Evolutionary conservation across 2,888 invertebrate genomes (phyloP).

Genomic region (Axea sp.): DNA sequence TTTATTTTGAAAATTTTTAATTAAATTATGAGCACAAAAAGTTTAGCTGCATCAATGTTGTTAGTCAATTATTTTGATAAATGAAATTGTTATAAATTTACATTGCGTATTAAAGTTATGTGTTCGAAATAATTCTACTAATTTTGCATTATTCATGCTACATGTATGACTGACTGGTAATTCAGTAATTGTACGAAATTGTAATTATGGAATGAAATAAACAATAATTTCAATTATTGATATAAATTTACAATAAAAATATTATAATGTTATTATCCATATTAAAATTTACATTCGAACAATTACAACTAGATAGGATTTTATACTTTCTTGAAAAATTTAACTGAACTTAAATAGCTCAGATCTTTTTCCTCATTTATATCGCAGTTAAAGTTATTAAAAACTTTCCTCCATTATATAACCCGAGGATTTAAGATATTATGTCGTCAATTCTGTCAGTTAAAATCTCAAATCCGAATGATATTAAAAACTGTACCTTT

Average conservation of each 20-base stretch:
- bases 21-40: too few relatives aligned
- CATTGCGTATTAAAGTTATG: not conserved
- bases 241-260: not conserved
- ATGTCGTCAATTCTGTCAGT: not conserved
- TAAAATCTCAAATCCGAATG: not conserved
- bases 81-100: not conserved
- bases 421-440: conserved; percentile 13
- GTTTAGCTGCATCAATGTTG: too few relatives aligned
- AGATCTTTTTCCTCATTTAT: conserved; percentile 28
- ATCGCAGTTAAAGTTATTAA: conserved; percentile 26
- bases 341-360: conserved; percentile 12
- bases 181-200: not conserved
- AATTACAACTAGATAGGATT: too few relatives aligned
- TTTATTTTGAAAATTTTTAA: too few relatives aligned
- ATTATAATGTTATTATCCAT: too few relatives aligned
- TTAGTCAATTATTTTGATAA: not conserved
- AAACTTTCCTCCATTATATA: conserved; percentile 15
- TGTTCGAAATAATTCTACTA: not conserved
- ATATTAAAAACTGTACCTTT: conserved; percentile 3
- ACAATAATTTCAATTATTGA: not conserved
- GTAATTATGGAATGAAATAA: not conserved
- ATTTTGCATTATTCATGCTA: not conserved
- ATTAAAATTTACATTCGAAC: too few relatives aligned
- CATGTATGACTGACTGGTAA: not conserved
- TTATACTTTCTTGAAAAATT: conserved; percentile 4